Conservation (phyloP, 2,797 vertebrate species). For the Heteromormyrus szaboi region DNA sequence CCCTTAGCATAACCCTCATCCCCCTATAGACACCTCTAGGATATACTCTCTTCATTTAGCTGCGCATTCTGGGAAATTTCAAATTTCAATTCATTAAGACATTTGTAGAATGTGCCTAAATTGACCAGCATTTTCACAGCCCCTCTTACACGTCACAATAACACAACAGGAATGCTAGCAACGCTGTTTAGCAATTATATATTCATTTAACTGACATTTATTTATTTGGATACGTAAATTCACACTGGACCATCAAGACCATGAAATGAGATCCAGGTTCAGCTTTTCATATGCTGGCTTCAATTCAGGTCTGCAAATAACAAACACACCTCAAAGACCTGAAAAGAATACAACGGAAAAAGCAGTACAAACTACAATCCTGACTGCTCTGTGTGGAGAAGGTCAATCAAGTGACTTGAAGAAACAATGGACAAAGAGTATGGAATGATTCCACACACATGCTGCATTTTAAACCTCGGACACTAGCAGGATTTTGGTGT, state of each 20-base stretch:
- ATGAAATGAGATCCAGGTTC: neutral
- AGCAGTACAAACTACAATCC: neutral
- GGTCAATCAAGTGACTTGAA: neutral
- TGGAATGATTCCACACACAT: neutral
- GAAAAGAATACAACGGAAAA: neutral
- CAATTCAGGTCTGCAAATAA: neutral
- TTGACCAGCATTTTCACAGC: neutral
- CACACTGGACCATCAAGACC: neutral
- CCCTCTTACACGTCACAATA: neutral
- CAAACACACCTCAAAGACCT: neutral
- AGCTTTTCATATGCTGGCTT: neutral
- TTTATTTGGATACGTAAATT: neutral
- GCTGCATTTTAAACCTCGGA: neutral
- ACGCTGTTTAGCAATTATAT: neutral
- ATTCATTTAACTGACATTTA: neutral
- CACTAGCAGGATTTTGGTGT: neutral
- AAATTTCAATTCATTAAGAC: neutral
- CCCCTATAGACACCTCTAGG: neutral
- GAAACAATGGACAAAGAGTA: neutral
- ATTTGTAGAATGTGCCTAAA: neutral
- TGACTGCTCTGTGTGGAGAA: neutral
- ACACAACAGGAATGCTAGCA: neutral
- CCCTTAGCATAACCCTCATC: neutral
- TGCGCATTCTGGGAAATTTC: neutral
- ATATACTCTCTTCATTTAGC: neutral